Evolutionary conservation across 2,113 vertebrate species (phyloP).

Genomic region (Zeus faber): DNA sequence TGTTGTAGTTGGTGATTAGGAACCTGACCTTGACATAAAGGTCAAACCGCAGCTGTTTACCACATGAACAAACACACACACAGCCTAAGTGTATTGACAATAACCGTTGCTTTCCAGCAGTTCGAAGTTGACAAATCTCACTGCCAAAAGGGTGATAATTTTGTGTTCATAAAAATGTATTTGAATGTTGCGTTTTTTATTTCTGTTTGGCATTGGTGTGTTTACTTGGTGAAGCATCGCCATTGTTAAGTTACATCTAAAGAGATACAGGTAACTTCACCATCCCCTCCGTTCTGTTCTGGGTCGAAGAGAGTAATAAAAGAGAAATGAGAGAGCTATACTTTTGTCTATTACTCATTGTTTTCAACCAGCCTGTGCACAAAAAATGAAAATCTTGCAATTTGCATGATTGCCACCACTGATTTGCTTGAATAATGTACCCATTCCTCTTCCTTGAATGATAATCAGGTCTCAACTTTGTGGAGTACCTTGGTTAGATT

Average conservation of each 20-base stretch:
- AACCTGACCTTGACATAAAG: slow-evolving; percentile 61
- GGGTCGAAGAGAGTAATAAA: no score
- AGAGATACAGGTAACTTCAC: no score
- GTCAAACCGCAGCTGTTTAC: slow-evolving; percentile 47
- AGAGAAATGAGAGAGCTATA: slow-evolving; percentile 13
- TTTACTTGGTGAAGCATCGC: no score
- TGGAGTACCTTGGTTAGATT: slow-evolving; percentile 21
- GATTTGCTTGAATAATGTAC: slow-evolving; percentile 57
- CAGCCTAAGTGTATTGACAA: background rate
- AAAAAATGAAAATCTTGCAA: slow-evolving; percentile 34
- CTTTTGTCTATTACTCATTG: slow-evolving; percentile 48
- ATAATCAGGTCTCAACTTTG: slow-evolving; percentile 48
- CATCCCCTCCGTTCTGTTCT: no score
- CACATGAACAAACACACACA: background rate
- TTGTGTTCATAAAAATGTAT: no score
- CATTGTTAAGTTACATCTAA: no score
- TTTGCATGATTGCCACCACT: slow-evolving; percentile 55
- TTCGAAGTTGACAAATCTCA: slow-evolving; percentile 4
- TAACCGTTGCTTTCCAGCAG: background rate
- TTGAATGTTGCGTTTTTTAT: background rate
- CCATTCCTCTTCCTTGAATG: slow-evolving; percentile 46
- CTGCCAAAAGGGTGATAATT: background rate
- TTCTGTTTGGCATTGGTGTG: slow-evolving; percentile 1
- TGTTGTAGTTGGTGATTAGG: slow-evolving; percentile 71
- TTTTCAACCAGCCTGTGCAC: slow-evolving; percentile 36